Base-by-base conservation (phyloP, 2,797 vertebrate species). In the Platyrinchus mystaceus region DNA sequence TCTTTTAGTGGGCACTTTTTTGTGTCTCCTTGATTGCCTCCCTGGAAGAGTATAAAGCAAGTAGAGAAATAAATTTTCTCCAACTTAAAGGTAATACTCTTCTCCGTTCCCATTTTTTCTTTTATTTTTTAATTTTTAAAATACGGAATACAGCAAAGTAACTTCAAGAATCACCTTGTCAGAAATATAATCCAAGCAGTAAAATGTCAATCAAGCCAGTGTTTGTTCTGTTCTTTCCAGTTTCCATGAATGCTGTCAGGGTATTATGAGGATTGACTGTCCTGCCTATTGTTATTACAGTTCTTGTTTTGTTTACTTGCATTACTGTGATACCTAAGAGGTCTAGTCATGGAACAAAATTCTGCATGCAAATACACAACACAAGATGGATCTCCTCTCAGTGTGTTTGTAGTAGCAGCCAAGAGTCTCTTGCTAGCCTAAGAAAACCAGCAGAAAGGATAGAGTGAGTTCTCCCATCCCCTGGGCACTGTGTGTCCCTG, bases 211-310 rank as follows among this genome's bases (percentile, higher is more conserved):
- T 69, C 78, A 80, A 83, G 71, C 39, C 71, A 66, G 1, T 50
- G 73, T 94, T 94, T 77, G 86, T 81, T 89, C 89, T 93, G n/a
- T 79, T 90, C 80, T 90, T 91, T 81, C 39, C 84, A 28, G 66
- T 93, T 95, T 93, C 92, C 89, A 81, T 1, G 21, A 89, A 87
- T 7, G 1, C 59, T 86, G 36, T 83, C 76, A 84, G 77, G 82
- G 92, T 93, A 81, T 96, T 95, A 92, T 39, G 59, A 90, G 89
- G 91, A 95, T 91, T 92, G 94, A 93, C 79, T 96, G 89, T 95
- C 82, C 66, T 77, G 76, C 43, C 86, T 92, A 73, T 58, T 96
- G 83, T 69, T 93, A 43, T 96, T 91, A 66, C 32, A 88, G 87
- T 62, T 92, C 87, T 68, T 85, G 66, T 55, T 94, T 93, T 94